A percentile compares a stretch with the other conserved stretches of the same genome.
Evolutionary conservation across 2,888 invertebrate genomes (phyloP).

Genomic region (Hypolimnas misippus): DNA sequence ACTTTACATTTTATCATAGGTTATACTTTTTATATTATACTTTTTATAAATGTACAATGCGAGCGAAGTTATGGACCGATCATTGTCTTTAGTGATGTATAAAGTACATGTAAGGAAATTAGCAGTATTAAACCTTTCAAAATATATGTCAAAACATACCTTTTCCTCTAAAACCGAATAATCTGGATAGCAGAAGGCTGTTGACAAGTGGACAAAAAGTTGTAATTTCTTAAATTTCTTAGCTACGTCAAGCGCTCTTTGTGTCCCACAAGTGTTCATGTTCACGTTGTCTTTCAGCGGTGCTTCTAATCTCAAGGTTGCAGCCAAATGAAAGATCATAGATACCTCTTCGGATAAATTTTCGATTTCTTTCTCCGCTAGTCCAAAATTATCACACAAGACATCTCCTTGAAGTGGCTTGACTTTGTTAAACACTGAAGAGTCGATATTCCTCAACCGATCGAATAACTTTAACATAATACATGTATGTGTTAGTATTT

Average conservation of each 20-base stretch:
- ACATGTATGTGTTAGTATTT: background rate
- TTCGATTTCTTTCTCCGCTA: conserved; percentile 84
- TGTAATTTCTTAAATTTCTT: conserved; percentile 89
- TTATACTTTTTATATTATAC: too few species aligned
- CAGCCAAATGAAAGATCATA: conserved; percentile 96
- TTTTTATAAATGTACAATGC: too few species aligned
- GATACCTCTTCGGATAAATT: conserved; percentile 87
- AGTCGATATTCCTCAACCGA: conserved; percentile 85
- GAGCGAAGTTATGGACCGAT: too few species aligned
- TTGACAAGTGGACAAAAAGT: conserved; percentile 94
- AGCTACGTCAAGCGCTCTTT: conserved; percentile 89
- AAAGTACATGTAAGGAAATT: too few species aligned
- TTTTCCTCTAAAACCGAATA: conserved; percentile 78
- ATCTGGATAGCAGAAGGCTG: conserved; percentile 98
- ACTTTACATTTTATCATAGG: too few species aligned
- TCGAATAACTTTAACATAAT: conserved; percentile 86
- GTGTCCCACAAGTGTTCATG: conserved; percentile 96
- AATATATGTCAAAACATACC: conserved; percentile 49
- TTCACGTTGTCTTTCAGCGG: conserved; percentile 92
- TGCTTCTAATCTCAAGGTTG: conserved; percentile 95
- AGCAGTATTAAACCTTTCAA: too few species aligned
- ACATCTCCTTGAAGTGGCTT: conserved; percentile 90
- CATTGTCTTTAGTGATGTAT: too few species aligned
- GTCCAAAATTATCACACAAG: conserved; percentile 84
- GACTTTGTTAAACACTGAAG: conserved; percentile 88